Evolutionary conservation across 64 coral and sea anemone species (phyloP).

Genomic region (Montipora sp.): DNA sequence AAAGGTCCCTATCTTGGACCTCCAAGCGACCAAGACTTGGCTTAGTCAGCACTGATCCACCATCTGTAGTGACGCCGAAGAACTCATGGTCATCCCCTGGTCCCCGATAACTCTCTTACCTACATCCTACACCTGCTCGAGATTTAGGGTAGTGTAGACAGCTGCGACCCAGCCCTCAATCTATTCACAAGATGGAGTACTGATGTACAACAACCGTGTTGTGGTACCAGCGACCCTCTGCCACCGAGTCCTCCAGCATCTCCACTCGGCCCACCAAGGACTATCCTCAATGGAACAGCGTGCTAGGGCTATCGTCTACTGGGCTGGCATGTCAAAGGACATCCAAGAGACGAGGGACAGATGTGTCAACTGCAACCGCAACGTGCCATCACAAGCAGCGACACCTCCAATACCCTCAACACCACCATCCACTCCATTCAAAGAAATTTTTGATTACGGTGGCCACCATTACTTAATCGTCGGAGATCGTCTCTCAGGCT

Average conservation of each 20-base stretch:
- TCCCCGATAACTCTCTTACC: neutral
- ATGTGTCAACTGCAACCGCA: constrained; percentile 36
- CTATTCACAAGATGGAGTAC: neutral
- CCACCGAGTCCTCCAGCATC: neutral
- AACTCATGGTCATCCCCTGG: constrained; percentile 15
- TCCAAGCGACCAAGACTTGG: no score
- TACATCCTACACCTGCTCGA: neutral
- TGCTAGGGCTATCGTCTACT: constrained; percentile 46
- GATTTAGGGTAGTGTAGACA: neutral
- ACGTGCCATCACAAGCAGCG: constrained; percentile 22
- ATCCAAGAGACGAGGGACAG: constrained; percentile 38
- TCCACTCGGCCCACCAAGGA: constrained; percentile 29
- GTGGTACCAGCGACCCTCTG: neutral
- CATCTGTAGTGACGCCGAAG: neutral
- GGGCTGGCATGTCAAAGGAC: constrained; percentile 15
- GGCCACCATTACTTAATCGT: no score
- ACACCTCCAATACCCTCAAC: neutral
- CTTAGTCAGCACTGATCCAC: no score
- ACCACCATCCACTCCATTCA: neutral
- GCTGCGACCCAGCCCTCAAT: neutral
- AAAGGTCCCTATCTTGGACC: constrained; percentile 43
- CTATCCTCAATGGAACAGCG: constrained; percentile 58
- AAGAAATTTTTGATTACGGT: no score
- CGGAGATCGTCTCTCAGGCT: no score
- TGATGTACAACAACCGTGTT: neutral